These are phyloP conservation scores for Girardinichthys multiradiatus DNA, from an alignment of 2,113 vertebrate species.

Conservation along the genomic window DNA sequence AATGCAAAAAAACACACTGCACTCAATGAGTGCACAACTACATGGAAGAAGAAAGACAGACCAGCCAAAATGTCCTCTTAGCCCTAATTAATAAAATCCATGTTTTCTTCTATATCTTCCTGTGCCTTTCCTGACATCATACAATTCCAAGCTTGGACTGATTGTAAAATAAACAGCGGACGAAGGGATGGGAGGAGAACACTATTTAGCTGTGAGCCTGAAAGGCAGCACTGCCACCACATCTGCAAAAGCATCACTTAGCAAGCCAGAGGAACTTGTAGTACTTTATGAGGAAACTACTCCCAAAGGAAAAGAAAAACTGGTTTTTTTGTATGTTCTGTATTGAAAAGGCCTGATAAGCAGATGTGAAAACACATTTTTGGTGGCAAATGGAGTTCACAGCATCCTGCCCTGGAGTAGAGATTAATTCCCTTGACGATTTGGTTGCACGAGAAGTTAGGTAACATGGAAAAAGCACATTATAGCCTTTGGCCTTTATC, in stretches of 20 bases:
- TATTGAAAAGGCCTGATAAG: conserved; percentile 23
- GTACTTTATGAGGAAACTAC: conserved; percentile 29
- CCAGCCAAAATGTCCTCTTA: neutral
- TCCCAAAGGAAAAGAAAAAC: conserved; percentile 28
- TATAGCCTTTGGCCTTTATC: neutral
- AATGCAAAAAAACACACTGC: neutral
- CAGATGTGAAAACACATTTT: conserved; percentile 26
- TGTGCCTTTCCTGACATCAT: conserved; percentile 13
- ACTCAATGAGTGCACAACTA: neutral
- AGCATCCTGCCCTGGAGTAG: neutral
- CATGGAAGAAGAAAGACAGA: neutral
- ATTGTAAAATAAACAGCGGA: conserved; percentile 44
- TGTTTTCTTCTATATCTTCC: conserved; percentile 8
- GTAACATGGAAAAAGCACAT: conserved; percentile 12
- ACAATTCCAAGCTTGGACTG: conserved; percentile 9
- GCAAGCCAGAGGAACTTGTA: conserved; percentile 8
- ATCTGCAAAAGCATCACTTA: conserved; percentile 40
- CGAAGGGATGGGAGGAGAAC: conserved; percentile 12
- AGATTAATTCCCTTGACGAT: neutral
- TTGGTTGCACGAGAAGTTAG: neutral
- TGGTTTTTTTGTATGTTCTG: neutral
- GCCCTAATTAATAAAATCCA: conserved; percentile 9
- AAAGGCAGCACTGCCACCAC: conserved; percentile 1
- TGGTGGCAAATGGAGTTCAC: conserved; percentile 11
- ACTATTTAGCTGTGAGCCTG: neutral